phyloP scores from a whole-genome alignment of 2,113 vertebrate genomes.

The Melanotaenia duboulayi region DNA sequence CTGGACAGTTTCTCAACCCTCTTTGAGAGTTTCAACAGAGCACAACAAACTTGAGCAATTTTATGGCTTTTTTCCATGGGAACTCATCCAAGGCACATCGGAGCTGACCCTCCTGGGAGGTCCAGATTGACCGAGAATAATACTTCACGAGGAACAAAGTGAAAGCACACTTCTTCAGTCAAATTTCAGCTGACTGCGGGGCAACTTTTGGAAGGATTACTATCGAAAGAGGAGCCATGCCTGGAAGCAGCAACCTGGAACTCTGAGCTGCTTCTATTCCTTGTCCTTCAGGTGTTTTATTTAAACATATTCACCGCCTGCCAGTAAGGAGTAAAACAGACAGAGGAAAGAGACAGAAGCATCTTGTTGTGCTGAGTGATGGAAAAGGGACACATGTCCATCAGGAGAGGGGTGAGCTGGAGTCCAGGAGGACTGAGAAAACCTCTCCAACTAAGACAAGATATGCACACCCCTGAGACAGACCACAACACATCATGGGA shows the following conservation, averaged over 20 bases:
- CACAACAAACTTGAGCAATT: constrained; percentile 76
- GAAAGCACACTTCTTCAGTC: constrained; percentile 54
- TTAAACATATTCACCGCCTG: constrained; percentile 20
- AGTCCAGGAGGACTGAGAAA: constrained; percentile 71
- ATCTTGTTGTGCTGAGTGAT: constrained; percentile 23
- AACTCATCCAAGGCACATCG: constrained; percentile 65
- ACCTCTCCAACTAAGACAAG: constrained; percentile 63
- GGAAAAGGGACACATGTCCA: constrained; percentile 69
- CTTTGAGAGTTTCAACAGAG: constrained; percentile 62
- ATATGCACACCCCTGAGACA: constrained; percentile 45
- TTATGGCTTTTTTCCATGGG: constrained; percentile 74
- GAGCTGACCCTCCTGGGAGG: constrained; percentile 71
- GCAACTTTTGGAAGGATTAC: constrained; percentile 56
- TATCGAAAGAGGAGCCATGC: constrained; percentile 26
- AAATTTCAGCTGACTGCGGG: constrained; percentile 28
- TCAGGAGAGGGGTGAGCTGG: constrained; percentile 80
- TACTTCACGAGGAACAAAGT: constrained; percentile 62
- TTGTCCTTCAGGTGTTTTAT: constrained; percentile 15
- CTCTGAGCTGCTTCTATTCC: constrained; percentile 32
- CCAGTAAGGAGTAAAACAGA: constrained; percentile 45
- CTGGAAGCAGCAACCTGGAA: constrained; percentile 45
- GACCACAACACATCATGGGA: constrained; percentile 71
- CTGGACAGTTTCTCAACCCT: constrained; percentile 58
- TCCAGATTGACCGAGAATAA: constrained; percentile 64
- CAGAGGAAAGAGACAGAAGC: constrained; percentile 4